Conservation (phyloP, 1,140 invertebrate species). For the Homarus americanus region DNA sequence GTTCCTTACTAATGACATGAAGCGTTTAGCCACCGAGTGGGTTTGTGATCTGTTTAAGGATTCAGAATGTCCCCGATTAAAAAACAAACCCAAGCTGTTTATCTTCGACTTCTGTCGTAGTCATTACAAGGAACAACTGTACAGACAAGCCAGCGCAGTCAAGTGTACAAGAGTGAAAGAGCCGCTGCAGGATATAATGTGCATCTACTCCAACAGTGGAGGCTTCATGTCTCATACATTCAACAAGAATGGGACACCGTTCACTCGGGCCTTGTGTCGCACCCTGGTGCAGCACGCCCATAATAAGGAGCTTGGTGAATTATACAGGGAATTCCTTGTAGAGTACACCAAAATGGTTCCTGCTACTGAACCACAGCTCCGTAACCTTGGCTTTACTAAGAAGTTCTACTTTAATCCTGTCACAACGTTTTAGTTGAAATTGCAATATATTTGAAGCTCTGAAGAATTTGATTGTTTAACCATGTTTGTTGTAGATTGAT, state of each 20-base stretch:
- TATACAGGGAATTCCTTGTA: slow-evolving; percentile 40
- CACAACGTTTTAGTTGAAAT: background rate
- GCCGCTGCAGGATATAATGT: slow-evolving; percentile 47
- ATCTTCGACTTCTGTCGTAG: slow-evolving; percentile 44
- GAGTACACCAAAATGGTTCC: slow-evolving; percentile 21
- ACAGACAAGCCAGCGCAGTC: background rate
- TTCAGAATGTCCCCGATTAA: slow-evolving; percentile 43
- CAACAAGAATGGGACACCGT: slow-evolving; percentile 25
- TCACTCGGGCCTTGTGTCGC: slow-evolving; percentile 22
- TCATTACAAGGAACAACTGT: background rate
- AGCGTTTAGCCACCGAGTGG: slow-evolving; percentile 28
- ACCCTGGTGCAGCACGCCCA: slow-evolving; percentile 21
- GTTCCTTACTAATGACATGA: slow-evolving; percentile 49
- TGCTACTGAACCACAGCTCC: slow-evolving; percentile 15
- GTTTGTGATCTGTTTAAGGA: slow-evolving; percentile 48
- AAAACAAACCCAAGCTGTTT: slow-evolving; percentile 59
- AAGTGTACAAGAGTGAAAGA: slow-evolving; percentile 33
- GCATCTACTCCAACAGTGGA: slow-evolving; percentile 29
- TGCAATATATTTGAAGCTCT: too few relatives aligned
- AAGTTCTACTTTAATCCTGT: slow-evolving; percentile 37
- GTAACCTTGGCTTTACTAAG: slow-evolving; percentile 36
- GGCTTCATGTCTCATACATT: slow-evolving; percentile 7
- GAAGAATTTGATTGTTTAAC: too few relatives aligned
- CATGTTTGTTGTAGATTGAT: too few relatives aligned
- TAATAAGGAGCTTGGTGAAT: slow-evolving; percentile 23